Evolutionary conservation across 2,113 vertebrate species (phyloP), one percentile per base, ranked within the genome.

Genomic region (Austrofundulus limnaeus): DNA sequence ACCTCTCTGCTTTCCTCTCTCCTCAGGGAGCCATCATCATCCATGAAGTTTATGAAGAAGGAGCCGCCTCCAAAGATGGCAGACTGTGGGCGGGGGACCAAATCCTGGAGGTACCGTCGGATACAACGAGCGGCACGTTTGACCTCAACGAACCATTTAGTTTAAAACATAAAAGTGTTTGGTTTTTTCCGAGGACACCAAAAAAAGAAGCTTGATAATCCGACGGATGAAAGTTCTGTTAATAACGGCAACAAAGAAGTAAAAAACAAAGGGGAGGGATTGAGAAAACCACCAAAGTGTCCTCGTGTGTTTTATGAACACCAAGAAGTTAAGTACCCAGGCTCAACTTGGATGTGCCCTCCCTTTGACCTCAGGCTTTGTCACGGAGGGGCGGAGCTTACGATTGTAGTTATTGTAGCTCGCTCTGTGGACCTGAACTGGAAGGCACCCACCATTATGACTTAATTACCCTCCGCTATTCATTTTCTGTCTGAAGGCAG

Each of bases 61-160:
- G 97, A 61, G 96, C 97, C 34, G 96, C 97, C 14, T 96, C 94
- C 52, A 98, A 97, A 91, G 97, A 99, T 65, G 97, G 97, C 57
- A 89, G 97, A 34, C 92, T 99, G 0, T 98, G 97, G 97, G 96
- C 97, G 65, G 97, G 97, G 37, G 97, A 98, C 88, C 97, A 99
- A 85, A 97, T 99, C 84, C 88, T 99, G 28, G 97, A 98, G 94
- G 97, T 98, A 78, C 2, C 25, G 52, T 57, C 25, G 10, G 2
- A 38, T 46, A 46, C 62, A 67, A 87, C 48, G 37, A 79, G 57
- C 58, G 16, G 63, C 46, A 47, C 46, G 17, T 23, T 56, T 50
- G 62, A 62, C 52, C 72, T n/a, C n/a, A n/a, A n/a, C n/a, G n/a
- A n/a, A n/a, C n/a, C n/a, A n/a, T n/a, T n/a, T n/a, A n/a, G n/a